Evolutionary conservation across 2,888 invertebrate genomes (phyloP), one percentile per base, ranked within the genome.

Genomic region (Drosophila buzzatii): DNA sequence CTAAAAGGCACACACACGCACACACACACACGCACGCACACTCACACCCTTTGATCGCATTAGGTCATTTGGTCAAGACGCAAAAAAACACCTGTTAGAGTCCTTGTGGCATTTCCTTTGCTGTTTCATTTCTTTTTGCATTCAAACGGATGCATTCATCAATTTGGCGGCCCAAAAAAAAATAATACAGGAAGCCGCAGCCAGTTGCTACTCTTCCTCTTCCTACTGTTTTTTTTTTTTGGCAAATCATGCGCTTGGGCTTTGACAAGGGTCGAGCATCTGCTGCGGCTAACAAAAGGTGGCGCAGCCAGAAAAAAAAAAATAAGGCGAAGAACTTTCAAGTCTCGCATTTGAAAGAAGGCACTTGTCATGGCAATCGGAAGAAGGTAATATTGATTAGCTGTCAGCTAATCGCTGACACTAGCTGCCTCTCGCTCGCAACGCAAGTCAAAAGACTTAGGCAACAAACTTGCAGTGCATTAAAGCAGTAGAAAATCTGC

Each of bases 91-190:
- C 90, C 90, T 85, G 83, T 85, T 85, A 82, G 89, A 62, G 37
- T 41, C 42, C 33, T 37, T 33, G 55, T 41, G 66, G 56, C 63
- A 55, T 79, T 86, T 88, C 75, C 83, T 81, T 74, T 31, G 35
- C n/a, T 18, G 6, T 51, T 79, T 75, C 23, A 23, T 45, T 45
- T 45, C 7, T 47, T 47, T 70, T 41, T 31, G 41, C 63, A 67
- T 78, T 89, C 90, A 90, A 86, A 86, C 90, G 89, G 89, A 90
- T 90, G 91, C 90, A 90, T 91, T 80, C 90, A 90, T 91, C 90
- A 90, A 90, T 88, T 90, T 91, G 89, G 84, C 81, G 63, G 78
- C 70, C 70, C 12, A 51, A 51, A 63, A 70, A 59, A 79, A 41
- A 64, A 76, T 16, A 65, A 70, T 59, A 80, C 79, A 82, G 76